phyloP scores from a whole-genome alignment of 2,888 invertebrate species.

The Parthenolecanium corni region DNA sequence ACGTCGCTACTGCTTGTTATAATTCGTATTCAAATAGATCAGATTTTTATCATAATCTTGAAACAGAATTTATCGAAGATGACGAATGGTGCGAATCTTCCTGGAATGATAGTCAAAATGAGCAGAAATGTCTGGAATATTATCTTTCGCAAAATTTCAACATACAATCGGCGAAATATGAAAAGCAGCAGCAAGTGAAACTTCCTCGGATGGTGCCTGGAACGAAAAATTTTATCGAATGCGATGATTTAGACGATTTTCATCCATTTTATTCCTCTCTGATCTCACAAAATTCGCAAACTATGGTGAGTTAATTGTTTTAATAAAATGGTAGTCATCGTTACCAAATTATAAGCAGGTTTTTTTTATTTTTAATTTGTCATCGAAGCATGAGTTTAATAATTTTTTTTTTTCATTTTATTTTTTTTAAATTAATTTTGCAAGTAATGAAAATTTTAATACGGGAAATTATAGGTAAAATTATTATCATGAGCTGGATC shows the following conservation, averaged over 20 bases:
- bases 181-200: background rate
- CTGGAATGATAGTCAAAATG: background rate
- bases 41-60: background rate
- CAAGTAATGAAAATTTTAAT: too few species aligned
- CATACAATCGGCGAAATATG: background rate
- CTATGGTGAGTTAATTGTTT: conserved; percentile 6
- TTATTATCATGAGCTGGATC: too few species aligned
- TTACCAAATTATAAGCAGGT: too few species aligned
- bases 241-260: background rate
- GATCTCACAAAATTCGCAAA: background rate
- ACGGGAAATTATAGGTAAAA: too few species aligned
- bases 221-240: conserved; percentile 29
- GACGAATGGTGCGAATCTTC: background rate
- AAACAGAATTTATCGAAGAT: background rate
- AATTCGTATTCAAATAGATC: background rate
- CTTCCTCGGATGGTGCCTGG: conserved; percentile 32
- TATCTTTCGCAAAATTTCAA: conserved; percentile 21
- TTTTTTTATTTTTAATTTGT: too few species aligned
- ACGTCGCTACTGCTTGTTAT: background rate
- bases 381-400: too few species aligned
- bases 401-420: too few species aligned
- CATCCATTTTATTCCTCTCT: background rate
- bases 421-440: too few species aligned
- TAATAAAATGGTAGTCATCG: too few species aligned
- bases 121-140: conserved; percentile 5